Conservation (phyloP, 1,140 invertebrate genomes). For the Coenobita brevimanus region DNA sequence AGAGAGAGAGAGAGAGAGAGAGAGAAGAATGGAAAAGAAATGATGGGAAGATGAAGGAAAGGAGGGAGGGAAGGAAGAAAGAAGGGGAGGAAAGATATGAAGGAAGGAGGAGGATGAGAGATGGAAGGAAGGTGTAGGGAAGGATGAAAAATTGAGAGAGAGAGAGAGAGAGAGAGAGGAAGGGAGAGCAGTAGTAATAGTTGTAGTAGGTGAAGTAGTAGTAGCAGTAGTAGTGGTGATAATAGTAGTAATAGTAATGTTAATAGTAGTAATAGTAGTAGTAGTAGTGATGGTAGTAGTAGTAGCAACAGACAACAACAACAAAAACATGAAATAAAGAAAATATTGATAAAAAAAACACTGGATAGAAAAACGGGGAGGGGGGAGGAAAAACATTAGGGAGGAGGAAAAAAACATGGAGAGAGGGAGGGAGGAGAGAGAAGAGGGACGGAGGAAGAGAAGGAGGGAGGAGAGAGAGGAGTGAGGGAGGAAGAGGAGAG, state of each 20-base stretch:
- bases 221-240: background rate
- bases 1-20: too few relatives aligned
- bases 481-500: too few relatives aligned
- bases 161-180: background rate
- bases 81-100: background rate
- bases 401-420: background rate
- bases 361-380: too few relatives aligned
- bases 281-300: background rate
- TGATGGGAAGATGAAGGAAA: background rate
- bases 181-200: too few relatives aligned
- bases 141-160: too few relatives aligned
- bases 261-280: background rate
- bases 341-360: background rate
- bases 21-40: background rate
- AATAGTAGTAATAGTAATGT: background rate
- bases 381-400: background rate
- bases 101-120: too few relatives aligned
- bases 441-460: too few relatives aligned
- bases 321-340: background rate
- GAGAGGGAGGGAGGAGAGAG: too few relatives aligned
- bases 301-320: background rate
- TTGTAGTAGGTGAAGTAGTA: too few relatives aligned
- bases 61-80: too few relatives aligned
- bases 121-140: too few relatives aligned
- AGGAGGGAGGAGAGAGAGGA: too few relatives aligned